Evolutionary conservation across 2,797 vertebrate species (phyloP).

Genomic region (Bovichtus variegatus): DNA sequence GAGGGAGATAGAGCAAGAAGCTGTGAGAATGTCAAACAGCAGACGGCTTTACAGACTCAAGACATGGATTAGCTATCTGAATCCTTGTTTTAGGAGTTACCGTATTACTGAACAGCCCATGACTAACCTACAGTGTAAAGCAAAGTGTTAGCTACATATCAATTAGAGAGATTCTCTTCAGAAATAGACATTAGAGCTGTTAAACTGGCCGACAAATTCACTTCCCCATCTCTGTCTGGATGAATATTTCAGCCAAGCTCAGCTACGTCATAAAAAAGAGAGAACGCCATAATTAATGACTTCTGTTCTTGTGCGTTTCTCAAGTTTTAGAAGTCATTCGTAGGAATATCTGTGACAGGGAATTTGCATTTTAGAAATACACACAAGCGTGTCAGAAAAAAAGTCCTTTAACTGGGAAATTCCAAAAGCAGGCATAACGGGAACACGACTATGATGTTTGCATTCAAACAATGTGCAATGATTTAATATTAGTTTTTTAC

Average conservation of each 20-base stretch:
- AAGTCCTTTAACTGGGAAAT: slow-evolving; percentile 34
- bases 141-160: slow-evolving; percentile 51
- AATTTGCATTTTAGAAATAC: slow-evolving; percentile 41
- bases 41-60: slow-evolving; percentile 68
- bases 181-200: slow-evolving; percentile 21
- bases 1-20: slow-evolving; percentile 58
- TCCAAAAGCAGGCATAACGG: slow-evolving; percentile 28
- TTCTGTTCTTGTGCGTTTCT: slow-evolving; percentile 24
- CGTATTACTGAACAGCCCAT: slow-evolving; percentile 42
- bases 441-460: slow-evolving; percentile 21
- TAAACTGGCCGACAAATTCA: slow-evolving; percentile 15
- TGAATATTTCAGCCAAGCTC: slow-evolving; percentile 34
- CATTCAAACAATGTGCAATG: slow-evolving; percentile 38
- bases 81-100: slow-evolving; percentile 60
- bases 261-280: not conserved
- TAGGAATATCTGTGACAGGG: slow-evolving; percentile 41
- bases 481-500: slow-evolving; percentile 33
- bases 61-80: slow-evolving; percentile 66
- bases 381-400: not conserved
- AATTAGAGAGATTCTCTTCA: slow-evolving; percentile 44
- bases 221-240: slow-evolving; percentile 2
- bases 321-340: slow-evolving; percentile 22
- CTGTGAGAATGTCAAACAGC: slow-evolving; percentile 76
- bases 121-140: slow-evolving; percentile 47
- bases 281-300: slow-evolving; percentile 15